Base-by-base conservation (phyloP, 2,888 invertebrate species). In the Ophion ventricosus region DNA sequence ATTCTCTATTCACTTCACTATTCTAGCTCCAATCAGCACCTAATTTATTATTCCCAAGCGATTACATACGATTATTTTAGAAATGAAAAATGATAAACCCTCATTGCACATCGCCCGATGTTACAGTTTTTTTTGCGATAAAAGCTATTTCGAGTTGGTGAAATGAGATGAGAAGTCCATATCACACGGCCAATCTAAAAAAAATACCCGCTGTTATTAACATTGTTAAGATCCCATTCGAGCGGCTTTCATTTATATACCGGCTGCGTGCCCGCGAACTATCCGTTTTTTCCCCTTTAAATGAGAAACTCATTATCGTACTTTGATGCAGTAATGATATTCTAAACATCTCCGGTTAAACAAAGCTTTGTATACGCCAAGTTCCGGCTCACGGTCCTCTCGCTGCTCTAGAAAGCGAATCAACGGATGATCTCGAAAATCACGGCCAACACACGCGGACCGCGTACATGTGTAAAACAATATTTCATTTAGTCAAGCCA, bases 381-480 rank as follows among this genome's bases (percentile, higher is more conserved):
- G 69, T 80, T 80, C 80, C 80, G 80, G 75, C 40, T 80, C 69
- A 69, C 56, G 35, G 35, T 61, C 56, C 67, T 23, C 43, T 43
- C 43, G 43, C 54, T 69, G 80, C 66, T 59, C 63, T 43, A 25
- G 75, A 61, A 80, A 75, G 69, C 80, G 69, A 67, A 80, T 80
- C 80, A 59, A 11, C 63, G 29, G 29, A 29, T 29, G 69, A 67
- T 67, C 80, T 75, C 75, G 74, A 56, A 80, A 61, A 63, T 75
- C 59, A 7, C 43, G 43, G 7, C 43, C 1, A 10, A 69, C 63
- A 20, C 56, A 59, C 20, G 59, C 23, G 43, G 43, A 43, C 43
- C 43, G 11, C 59, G 17, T 59, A 23, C 11, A 59, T 5, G 56
- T 25, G 23, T 8, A 7, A 20, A 23, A 59, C 5, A 5, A 59